Evolutionary conservation across 2,113 vertebrate species (phyloP).

Genomic region (Ramphastos sulfuratus): DNA sequence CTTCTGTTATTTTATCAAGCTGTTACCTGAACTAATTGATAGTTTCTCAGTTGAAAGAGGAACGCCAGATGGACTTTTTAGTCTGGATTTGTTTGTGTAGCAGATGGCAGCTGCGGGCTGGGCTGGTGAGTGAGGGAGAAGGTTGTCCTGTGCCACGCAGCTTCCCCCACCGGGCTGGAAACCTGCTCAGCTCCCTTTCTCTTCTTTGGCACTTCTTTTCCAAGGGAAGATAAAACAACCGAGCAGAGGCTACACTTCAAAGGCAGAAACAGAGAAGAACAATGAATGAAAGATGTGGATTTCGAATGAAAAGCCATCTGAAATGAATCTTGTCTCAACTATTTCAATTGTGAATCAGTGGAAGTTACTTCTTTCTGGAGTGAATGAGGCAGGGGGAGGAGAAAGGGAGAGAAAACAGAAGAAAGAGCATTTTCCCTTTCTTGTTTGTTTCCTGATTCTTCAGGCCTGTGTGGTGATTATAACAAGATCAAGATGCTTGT

Average conservation of each 20-base stretch:
- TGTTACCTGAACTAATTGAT: slow-evolving; percentile 11
- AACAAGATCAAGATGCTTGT: slow-evolving; percentile 48
- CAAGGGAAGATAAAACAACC: not conserved
- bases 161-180: not conserved
- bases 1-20: slow-evolving; percentile 19
- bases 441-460: slow-evolving; percentile 20
- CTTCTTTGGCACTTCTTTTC: not conserved
- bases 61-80: not conserved
- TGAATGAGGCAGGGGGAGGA: not conserved
- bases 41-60: not conserved
- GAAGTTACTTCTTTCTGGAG: not conserved
- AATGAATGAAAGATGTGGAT: not conserved
- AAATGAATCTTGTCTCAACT: not conserved
- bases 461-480: slow-evolving; percentile 11
- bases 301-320: not conserved
- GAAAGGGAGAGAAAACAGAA: not conserved
- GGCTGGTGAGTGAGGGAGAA: not conserved
- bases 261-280: not conserved
- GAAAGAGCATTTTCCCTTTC: not conserved
- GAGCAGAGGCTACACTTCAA: not conserved
- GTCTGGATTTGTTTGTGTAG: not conserved
- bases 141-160: slow-evolving; percentile 39
- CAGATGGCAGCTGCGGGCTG: not conserved
- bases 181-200: not conserved
- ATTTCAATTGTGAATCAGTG: slow-evolving; percentile 1